Evolutionary conservation across 2,797 vertebrate genomes (phyloP), one percentile per base, ranked within the genome.

Genomic region (Coendou prehensilis): DNA sequence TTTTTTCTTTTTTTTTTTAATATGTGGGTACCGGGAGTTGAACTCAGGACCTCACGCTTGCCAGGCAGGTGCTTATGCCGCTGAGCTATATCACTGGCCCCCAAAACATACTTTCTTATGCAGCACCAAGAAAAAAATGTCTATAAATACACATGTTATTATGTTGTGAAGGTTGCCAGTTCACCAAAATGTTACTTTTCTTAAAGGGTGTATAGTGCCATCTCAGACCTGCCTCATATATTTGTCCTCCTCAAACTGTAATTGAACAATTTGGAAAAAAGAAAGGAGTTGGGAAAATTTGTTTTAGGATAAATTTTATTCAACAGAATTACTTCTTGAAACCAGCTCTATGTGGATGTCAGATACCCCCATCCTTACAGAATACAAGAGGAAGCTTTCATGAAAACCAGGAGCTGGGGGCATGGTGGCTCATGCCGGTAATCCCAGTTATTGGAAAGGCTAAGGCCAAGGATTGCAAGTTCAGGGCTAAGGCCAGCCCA

Each of bases 281-380:
- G 37, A 20, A 88, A 69, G 64, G 63, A 45, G 33, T 94, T 97
- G 94, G 89, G 75, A 90, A 54, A 56, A 14, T 91, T 59, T 56
- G 33, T 54, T 82, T 85, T 47, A 71, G 63, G 26, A 33, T 91
- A 71, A 33, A 59, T 61, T 94, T 87, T 50, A 82, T 79, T 80
- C 64, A 63, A 52, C 57, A 93, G 56, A 96, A 97, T 91, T 63
- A 81, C 67, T 97, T 79, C 89, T 78, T 97, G 79, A 81, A 0
- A 30, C 67, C 64, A 94, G 91, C 47, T 71, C 54, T 61, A 63
- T 89, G 61, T 57, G 78, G 67, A 9, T 37, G 14, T 83, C 67
- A 50, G 75, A 57, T 54, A 56, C 20, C 71, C 13, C 0, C 28
- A 2, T 88, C 30, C 14, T n/a, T 73, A 5, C 0, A 80, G 37